Percentiles rank a stretch among this genome's conserved stretches.
These are phyloP conservation scores for Cyclina sinensis DNA, from an alignment of 1,140 invertebrate species.

Conservation along the genomic window DNA sequence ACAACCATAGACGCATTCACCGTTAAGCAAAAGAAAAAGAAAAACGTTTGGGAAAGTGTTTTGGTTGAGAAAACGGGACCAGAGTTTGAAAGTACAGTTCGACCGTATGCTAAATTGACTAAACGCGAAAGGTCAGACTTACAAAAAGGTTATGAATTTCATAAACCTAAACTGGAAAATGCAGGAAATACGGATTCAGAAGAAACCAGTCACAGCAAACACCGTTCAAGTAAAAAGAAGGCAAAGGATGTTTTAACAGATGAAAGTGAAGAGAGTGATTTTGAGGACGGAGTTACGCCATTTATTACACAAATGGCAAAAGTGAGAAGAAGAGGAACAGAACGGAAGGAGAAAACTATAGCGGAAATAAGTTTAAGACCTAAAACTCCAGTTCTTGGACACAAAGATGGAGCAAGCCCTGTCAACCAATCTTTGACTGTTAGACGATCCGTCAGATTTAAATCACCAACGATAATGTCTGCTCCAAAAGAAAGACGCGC, in stretches of 20 bases:
- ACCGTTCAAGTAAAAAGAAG: constrained; percentile 6
- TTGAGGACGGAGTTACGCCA: constrained; percentile 68
- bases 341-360: constrained; percentile 23
- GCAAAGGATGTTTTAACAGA: background rate
- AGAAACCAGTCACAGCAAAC: background rate
- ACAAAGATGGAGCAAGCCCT: background rate
- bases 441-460: constrained; percentile 51
- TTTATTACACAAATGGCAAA: constrained; percentile 76
- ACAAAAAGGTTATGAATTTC: constrained; percentile 75
- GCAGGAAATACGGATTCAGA: background rate
- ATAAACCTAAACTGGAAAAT: constrained; percentile 73
- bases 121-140: constrained; percentile 74
- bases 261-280: constrained; percentile 53
- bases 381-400: constrained; percentile 5
- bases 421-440: background rate
- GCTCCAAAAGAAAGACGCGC: constrained; percentile 1
- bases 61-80: constrained; percentile 70
- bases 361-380: constrained; percentile 38
- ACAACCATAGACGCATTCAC: constrained; percentile 82
- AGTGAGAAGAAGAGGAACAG: constrained; percentile 35
- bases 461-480: constrained; percentile 30
- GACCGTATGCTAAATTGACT: constrained; percentile 75
- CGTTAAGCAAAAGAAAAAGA: constrained; percentile 75
- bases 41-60: constrained; percentile 80
- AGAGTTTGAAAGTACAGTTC: constrained; percentile 76